Evolutionary conservation across 2,797 vertebrate genomes (phyloP), one percentile per base, ranked within the genome.

Genomic region (Psittacula derbiana): DNA sequence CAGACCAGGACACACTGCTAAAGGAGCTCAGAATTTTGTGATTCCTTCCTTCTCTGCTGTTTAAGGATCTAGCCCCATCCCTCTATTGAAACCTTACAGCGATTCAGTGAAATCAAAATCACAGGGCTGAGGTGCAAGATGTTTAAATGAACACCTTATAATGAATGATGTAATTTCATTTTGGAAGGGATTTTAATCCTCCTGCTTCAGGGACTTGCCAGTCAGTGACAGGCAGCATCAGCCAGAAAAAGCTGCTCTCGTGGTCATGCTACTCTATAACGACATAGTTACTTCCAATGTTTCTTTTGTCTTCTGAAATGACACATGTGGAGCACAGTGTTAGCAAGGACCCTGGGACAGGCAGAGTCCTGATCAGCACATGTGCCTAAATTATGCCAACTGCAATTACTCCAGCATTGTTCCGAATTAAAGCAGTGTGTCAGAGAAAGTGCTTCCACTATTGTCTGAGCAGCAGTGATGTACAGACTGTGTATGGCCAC

Each of bases 271-370:
- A 16, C 23, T 75, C 76, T n/a, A 3, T 14, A 65, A 41, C 15
- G 30, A 55, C 25, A 28, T 1, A 6, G n/a, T 50, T 33, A 55
- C 27, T 43, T 25, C 41, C 36, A 38, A 3, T 3, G 6, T 55
- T 43, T 71, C 60, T 66, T 73, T 43, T 33, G 33, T 19, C 16
- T 3, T 85, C 27, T 74, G 40, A 60, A 66, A 60, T 4, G 19
- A 20, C 33, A 41, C 0, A 7, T 24, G 28, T n/a, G 36, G 36
- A 20, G 18, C 33, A n/a, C 36, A 28, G 36, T 0, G 0, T 12
- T 23, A 69, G 47, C 30, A 23, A n/a, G 53, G 40, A n/a, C 16
- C 28, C 74, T 38, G 55, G 25, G 21, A 41, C 16, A 33, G 58
- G 62, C 53, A 40, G 52, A 40, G 52, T 27, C 66, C 81, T 25